Percentiles rank a stretch among this genome's conserved stretches.
Conservation (phyloP, 2,797 vertebrate genomes). For the Brachymystax lenok region DNA sequence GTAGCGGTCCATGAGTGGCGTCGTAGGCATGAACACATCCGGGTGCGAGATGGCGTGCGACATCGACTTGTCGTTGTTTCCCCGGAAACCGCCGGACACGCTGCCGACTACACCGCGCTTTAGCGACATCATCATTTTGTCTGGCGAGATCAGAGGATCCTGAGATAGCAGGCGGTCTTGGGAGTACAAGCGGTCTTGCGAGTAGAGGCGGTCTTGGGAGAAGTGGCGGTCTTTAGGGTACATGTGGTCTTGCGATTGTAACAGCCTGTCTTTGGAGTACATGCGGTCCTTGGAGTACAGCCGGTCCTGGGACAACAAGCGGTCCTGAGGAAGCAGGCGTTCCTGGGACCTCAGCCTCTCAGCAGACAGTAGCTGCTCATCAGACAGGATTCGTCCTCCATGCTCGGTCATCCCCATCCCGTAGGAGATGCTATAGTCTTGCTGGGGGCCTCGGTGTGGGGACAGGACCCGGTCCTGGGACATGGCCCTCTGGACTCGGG, state of each 20-base stretch:
- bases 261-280: constrained; percentile 84
- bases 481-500: constrained; percentile 94
- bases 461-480: constrained; percentile 97
- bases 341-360: constrained; percentile 96
- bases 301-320: constrained; percentile 89
- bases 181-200: constrained; percentile 78
- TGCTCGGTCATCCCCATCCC: constrained; percentile 83
- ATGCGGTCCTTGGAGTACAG: constrained; percentile 91
- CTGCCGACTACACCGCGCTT: constrained; percentile 80
- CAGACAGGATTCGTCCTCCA: constrained; percentile 90
- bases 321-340: constrained; percentile 92
- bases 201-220: constrained; percentile 69
- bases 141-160: constrained; percentile 94
- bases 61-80: constrained; percentile 79
- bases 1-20: constrained; percentile 95
- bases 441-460: constrained; percentile 78
- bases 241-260: constrained; percentile 64
- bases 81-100: constrained; percentile 68
- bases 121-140: constrained; percentile 85
- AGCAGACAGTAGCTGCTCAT: constrained; percentile 92
- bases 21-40: constrained; percentile 95
- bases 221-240: constrained; percentile 42
- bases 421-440: constrained; percentile 82
- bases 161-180: constrained; percentile 87
- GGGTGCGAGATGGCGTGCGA: constrained; percentile 95